Percentiles rank a stretch among this genome's conserved stretches.
These are phyloP conservation scores for Linnaemya vulpina DNA, from an alignment of 2,888 invertebrate genomes.

Conservation along the genomic window DNA sequence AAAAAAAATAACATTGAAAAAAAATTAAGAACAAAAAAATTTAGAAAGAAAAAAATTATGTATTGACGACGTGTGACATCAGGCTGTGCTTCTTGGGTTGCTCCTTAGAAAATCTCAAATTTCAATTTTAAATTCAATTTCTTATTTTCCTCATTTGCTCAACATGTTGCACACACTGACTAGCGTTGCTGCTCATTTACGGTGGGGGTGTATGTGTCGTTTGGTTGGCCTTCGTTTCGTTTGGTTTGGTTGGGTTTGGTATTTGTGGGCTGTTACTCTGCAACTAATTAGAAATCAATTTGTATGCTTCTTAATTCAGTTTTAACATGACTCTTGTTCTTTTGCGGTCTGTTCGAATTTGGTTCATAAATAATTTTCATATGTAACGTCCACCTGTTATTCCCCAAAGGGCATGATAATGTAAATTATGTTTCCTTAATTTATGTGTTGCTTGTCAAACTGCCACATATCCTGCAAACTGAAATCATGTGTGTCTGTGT, in stretches of 20 bases:
- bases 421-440: conserved; percentile 49
- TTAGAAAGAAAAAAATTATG: conserved; percentile 31
- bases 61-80: conserved; percentile 71
- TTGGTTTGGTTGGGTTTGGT: conserved; percentile 19
- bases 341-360: conserved; percentile 58
- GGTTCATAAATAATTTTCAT: conserved; percentile 61
- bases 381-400: conserved; percentile 68
- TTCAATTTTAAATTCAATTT: conserved; percentile 55
- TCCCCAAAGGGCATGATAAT: conserved; percentile 40
- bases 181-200: conserved; percentile 19
- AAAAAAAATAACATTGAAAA: conserved; percentile 26
- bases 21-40: neutral
- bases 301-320: conserved; percentile 72
- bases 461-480: conserved; percentile 62
- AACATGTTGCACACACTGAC: conserved; percentile 21
- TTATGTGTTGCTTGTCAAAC: conserved; percentile 54
- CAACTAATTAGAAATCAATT: conserved; percentile 82
- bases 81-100: conserved; percentile 52
- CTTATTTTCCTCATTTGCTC: neutral
- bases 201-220: neutral
- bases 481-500: conserved; percentile 47
- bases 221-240: conserved; percentile 25
- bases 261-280: conserved; percentile 71
- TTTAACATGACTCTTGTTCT: conserved; percentile 59
- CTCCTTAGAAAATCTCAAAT: conserved; percentile 67